Evolutionary conservation across 2,797 vertebrate species (phyloP).

Genomic region (Tympanoctomys barrerae): DNA sequence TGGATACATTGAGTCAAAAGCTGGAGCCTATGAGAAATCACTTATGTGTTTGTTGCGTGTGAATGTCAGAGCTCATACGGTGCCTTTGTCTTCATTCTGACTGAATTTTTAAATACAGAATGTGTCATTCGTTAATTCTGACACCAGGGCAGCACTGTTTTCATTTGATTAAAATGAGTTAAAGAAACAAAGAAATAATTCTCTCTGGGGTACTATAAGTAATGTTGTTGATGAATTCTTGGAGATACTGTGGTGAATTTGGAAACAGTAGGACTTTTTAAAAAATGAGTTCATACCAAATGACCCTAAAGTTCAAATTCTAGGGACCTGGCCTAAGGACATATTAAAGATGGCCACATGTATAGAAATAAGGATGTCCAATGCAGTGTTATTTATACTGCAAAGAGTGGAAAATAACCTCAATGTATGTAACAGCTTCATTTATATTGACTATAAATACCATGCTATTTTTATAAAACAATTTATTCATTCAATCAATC

Average conservation of each 20-base stretch:
- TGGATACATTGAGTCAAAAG: slow-evolving; percentile 83
- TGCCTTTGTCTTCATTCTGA: slow-evolving; percentile 70
- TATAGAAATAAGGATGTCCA: not conserved
- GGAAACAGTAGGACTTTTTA: slow-evolving; percentile 3
- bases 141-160: slow-evolving; percentile 44
- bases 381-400: not conserved
- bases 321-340: not conserved
- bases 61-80: slow-evolving; percentile 72
- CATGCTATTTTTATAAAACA: not conserved
- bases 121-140: slow-evolving; percentile 46
- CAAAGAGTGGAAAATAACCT: not conserved
- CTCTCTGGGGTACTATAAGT: slow-evolving; percentile 12
- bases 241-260: not conserved
- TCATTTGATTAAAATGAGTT: slow-evolving; percentile 4
- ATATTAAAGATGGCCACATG: not conserved
- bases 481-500: not conserved
- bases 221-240: slow-evolving; percentile 33
- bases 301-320: slow-evolving; percentile 19
- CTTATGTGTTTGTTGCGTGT: slow-evolving; percentile 60
- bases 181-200: slow-evolving; percentile 53
- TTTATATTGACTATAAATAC: not conserved
- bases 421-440: not conserved
- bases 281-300: not conserved
- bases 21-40: slow-evolving; percentile 78
- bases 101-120: slow-evolving; percentile 68